A percentile compares a stretch with the other conserved stretches of the same genome.
phyloP scores from a whole-genome alignment of 2,797 vertebrate species.

The Peromyscus aztecus region DNA sequence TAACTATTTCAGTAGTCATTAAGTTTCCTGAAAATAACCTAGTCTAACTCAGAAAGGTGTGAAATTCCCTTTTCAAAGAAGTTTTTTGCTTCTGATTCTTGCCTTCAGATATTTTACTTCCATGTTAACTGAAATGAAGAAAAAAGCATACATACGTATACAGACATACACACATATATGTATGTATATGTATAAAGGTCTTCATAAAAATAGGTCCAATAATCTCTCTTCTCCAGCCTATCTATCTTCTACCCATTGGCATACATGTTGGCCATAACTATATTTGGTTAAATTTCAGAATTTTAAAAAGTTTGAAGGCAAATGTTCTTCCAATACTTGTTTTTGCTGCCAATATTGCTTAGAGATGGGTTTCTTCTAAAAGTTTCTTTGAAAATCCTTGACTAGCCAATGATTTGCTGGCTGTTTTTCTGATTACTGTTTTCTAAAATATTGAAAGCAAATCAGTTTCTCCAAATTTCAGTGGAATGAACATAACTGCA shows the following conservation, averaged over 20 bases:
- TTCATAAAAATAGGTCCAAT: conserved; percentile 16
- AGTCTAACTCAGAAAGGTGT: conserved; percentile 51
- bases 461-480: background rate
- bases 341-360: conserved; percentile 26
- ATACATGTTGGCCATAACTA: background rate
- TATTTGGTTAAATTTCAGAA: conserved; percentile 14
- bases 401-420: background rate
- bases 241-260: conserved; percentile 25
- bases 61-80: conserved; percentile 72
- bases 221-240: background rate
- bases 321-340: conserved; percentile 1
- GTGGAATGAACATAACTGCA: background rate
- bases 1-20: conserved; percentile 63
- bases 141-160: background rate
- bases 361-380: conserved; percentile 53
- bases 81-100: conserved; percentile 63
- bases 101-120: conserved; percentile 46
- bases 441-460: conserved; percentile 48
- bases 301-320: conserved; percentile 3
- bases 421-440: background rate
- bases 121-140: conserved; percentile 16
- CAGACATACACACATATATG: background rate
- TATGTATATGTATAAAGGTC: background rate
- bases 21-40: conserved; percentile 67
- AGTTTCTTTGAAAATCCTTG: conserved; percentile 16